Base-by-base conservation (phyloP, 2,888 invertebrate genomes). In the Geophilus truncorum region DNA sequence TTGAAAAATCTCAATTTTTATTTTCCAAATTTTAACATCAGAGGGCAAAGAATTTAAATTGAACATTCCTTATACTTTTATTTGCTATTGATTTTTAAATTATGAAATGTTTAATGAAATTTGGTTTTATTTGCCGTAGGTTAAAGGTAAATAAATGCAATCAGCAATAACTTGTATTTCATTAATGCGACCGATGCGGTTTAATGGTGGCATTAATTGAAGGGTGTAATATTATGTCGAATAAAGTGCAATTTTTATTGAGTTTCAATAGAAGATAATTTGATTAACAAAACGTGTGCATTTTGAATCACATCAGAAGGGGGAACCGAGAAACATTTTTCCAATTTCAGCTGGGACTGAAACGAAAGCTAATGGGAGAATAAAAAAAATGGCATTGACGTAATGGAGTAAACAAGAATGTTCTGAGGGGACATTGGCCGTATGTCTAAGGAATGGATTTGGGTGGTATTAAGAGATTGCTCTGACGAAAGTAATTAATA, bases 341-440 rank as follows among this genome's bases (percentile, higher is more conserved):
- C 40, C 15, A 40, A 40, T 40, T 40, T 40, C 40, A 3, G 57
- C 21, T n/a, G 18, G 57, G 57, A 62, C 21, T 62, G 57, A 62
- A 21, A 4, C 45, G 10, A 70, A 21, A 57, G 70, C 25, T 70
- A 70, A 70, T 25, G 6, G 70, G 70, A n/a, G 28, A 70, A 51
- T 51, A 28, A 70, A 70, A n/a, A n/a, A 45, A 70, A 25, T 70
- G 70, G 25, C 70, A 10, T 25, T 70, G 70, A 28, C 28, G 70
- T 25, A 70, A 70, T 70, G 70, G 70, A 28, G 28, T 28, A 28
- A 70, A 25, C 70, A 70, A 70, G 70, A 51, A 70, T 70, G 70
- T 70, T 70, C 25, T 70, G 70, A 28, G 15, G 28, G 70, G 70
- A 25, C 70, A 23, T 70, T 25, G 70, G 12, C 28, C 5, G 51